A percentile compares a stretch with the other conserved stretches of the same genome.
phyloP scores from a whole-genome alignment of 1,140 invertebrate species.

The Drosophila persimilis region DNA sequence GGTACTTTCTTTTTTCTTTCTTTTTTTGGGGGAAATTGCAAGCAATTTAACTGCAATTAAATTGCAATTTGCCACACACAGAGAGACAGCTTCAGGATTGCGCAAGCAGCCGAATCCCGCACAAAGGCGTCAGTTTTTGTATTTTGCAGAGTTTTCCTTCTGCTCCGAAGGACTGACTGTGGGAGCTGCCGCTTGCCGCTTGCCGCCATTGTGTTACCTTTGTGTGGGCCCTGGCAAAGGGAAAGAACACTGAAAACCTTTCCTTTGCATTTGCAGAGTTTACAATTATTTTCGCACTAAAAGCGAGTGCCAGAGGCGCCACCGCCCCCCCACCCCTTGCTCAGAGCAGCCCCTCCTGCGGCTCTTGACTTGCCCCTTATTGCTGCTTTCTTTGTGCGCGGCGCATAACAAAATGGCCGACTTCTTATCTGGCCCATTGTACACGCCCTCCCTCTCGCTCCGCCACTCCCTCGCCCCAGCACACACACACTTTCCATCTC shows the following conservation, averaged over 20 bases:
- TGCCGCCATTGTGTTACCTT: constrained; percentile 62
- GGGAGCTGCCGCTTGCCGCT: constrained; percentile 11
- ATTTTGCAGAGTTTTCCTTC: constrained; percentile 21
- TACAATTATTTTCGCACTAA: constrained; percentile 80
- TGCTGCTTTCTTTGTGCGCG: constrained; percentile 67
- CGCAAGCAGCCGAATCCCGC: constrained; percentile 54
- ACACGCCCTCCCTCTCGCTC: constrained; percentile 5
- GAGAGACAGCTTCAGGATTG: constrained; percentile 9
- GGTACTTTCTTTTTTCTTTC: not conserved
- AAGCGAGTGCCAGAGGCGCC: constrained; percentile 35
- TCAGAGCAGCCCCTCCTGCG: constrained; percentile 22
- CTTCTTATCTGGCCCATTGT: constrained; percentile 62
- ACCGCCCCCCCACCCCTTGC: constrained; percentile 1
- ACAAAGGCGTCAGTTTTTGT: constrained; percentile 55
- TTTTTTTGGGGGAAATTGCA: constrained; percentile 52
- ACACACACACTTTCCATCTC: constrained; percentile 17
- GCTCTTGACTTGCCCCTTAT: constrained; percentile 69
- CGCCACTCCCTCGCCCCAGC: not conserved
- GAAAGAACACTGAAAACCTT: constrained; percentile 57
- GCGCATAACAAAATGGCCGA: constrained; percentile 75
- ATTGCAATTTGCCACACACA: constrained; percentile 78
- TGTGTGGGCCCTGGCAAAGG: constrained; percentile 30
- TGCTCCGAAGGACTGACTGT: not conserved
- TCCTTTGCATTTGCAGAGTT: constrained; percentile 51
- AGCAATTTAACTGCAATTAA: constrained; percentile 79